Conservation (phyloP, 2,888 invertebrate genomes). For the Polydrusus tereticollis region DNA sequence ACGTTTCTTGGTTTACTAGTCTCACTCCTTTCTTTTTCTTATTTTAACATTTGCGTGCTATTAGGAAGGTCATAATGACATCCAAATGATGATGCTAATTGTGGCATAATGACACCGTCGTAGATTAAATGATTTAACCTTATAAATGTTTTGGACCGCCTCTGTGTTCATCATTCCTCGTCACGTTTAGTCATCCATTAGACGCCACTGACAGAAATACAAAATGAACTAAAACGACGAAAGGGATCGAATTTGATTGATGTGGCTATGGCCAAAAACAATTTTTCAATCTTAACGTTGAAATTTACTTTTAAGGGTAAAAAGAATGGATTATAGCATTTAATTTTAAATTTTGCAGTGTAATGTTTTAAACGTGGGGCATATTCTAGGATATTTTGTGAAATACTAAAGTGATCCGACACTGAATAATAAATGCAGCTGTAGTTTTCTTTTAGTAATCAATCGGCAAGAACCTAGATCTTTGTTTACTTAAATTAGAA, state of each 20-base stretch:
- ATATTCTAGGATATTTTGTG: no score
- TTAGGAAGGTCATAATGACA: no score
- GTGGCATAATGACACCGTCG: no score
- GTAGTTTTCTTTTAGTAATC: neutral
- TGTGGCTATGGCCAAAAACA: conserved; percentile 34
- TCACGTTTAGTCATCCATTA: conserved; percentile 18
- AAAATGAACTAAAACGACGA: conserved; percentile 32
- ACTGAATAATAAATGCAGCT: neutral
- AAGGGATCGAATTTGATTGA: conserved; percentile 44
- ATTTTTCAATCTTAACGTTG: conserved; percentile 35
- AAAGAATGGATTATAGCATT: neutral
- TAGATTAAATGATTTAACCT: neutral
- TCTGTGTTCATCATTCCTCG: conserved; percentile 9
- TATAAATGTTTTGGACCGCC: neutral
- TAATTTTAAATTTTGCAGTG: neutral
- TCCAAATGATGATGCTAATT: no score
- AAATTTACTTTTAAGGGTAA: conserved; percentile 9
- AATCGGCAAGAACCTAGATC: conserved; percentile 8
- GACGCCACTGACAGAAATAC: conserved; percentile 37
- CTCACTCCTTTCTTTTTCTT: no score
- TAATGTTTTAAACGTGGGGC: neutral
- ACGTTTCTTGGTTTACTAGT: no score
- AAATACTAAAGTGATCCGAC: no score
- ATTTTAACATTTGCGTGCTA: no score
- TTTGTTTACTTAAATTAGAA: conserved; percentile 26